Conservation (phyloP, 2,888 invertebrate species). For the Charanyca ferruginea region DNA sequence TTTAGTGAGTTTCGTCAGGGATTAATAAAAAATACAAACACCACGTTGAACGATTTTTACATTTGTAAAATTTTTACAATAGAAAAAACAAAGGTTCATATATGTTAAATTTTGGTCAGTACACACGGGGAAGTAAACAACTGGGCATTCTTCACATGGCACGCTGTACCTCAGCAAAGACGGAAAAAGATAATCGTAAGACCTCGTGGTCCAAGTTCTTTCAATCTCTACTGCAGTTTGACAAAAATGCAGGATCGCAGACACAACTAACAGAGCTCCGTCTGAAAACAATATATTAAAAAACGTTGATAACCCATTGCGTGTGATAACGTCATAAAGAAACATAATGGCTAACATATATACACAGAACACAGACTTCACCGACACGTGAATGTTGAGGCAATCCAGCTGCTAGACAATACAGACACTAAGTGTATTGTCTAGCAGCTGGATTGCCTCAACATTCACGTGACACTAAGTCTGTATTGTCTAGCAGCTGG, state of each 20-base stretch:
- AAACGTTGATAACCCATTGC: no score
- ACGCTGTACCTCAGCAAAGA: not conserved
- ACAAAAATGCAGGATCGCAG: not conserved
- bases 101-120: conserved; percentile 26
- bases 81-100: conserved; percentile 34
- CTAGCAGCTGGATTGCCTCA: no score
- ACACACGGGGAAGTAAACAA: conserved; percentile 46
- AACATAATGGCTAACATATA: no score
- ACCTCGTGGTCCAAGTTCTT: not conserved
- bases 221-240: not conserved
- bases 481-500: no score
- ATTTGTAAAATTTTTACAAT: conserved; percentile 15
- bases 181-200: conserved; percentile 24
- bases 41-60: conserved; percentile 19
- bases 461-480: no score
- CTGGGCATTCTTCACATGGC: not conserved
- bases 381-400: no score
- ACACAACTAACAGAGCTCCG: not conserved
- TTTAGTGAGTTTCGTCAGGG: no score
- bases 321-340: no score
- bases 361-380: no score
- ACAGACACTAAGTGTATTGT: no score
- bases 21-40: conserved; percentile 43
- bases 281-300: conserved; percentile 18
- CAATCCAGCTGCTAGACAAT: no score